Conservation (phyloP, 2,113 vertebrate species). For the Eretmochelys imbricata region DNA sequence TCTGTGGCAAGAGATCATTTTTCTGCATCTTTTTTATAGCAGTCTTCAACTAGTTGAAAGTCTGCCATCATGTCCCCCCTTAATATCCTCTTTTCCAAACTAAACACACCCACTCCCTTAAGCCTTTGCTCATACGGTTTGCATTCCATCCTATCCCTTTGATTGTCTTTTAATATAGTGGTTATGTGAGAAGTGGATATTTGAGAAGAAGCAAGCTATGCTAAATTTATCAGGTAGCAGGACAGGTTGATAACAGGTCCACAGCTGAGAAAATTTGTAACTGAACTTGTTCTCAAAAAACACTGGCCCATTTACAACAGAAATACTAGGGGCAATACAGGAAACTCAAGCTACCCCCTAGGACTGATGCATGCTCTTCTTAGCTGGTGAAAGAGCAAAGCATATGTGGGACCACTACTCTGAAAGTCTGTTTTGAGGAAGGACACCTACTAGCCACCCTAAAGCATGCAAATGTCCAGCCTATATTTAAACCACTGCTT, state of each 20-base stretch:
- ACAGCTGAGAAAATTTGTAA: not conserved
- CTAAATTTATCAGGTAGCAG: not conserved
- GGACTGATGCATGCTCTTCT: not conserved
- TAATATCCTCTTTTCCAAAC: not conserved
- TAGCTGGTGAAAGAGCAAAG: not conserved
- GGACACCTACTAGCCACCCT: not conserved
- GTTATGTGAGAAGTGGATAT: not conserved
- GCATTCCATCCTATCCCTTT: not conserved
- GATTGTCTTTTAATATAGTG: not conserved
- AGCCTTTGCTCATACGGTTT: not conserved
- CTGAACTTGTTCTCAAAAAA: not conserved
- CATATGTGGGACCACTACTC: not conserved
- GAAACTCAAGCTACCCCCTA: not conserved
- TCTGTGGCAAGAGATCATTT: not conserved
- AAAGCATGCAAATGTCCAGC: not conserved
- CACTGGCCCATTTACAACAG: not conserved
- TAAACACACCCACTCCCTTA: not conserved
- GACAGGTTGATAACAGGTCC: not conserved
- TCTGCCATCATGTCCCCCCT: not conserved
- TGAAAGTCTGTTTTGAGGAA: not conserved
- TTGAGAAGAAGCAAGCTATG: not conserved
- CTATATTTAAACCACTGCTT: not conserved
- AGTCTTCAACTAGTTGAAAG: not conserved
- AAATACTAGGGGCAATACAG: not conserved
- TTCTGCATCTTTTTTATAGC: not conserved